Evolutionary conservation across 1,140 invertebrate species (phyloP).

Genomic region (Bactericera cockerelli): DNA sequence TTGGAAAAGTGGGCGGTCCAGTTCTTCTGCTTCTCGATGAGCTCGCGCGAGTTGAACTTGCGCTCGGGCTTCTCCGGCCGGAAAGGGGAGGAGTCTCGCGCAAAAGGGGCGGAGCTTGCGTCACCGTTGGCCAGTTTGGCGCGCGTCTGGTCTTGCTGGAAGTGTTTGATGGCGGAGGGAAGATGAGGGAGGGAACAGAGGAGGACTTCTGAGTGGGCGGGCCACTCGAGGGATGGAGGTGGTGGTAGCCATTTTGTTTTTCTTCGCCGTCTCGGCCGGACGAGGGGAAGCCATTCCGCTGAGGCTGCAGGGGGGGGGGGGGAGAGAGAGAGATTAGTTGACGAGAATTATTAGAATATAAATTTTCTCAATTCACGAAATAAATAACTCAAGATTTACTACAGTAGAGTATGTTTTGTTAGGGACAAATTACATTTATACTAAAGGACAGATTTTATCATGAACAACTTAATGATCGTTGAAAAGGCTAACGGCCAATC

Average conservation of each 20-base stretch:
- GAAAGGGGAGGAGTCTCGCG: slow-evolving; percentile 23
- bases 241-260: background rate
- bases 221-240: background rate
- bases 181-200: background rate
- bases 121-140: too few relatives aligned
- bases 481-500: too few relatives aligned
- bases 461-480: too few relatives aligned
- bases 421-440: too few relatives aligned
- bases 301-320: slow-evolving; percentile 2
- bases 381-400: too few relatives aligned
- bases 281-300: background rate
- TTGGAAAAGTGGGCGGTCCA: slow-evolving; percentile 81
- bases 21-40: slow-evolving; percentile 78
- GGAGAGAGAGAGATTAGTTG: background rate
- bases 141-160: slow-evolving; percentile 7
- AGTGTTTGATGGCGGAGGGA: slow-evolving; percentile 3
- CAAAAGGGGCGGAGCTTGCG: too few relatives aligned
- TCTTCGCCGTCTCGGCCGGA: background rate
- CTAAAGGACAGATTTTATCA: too few relatives aligned
- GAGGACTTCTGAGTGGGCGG: background rate
- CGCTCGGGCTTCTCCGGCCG: slow-evolving; percentile 63
- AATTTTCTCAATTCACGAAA: too few relatives aligned
- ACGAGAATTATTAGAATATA: background rate
- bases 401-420: too few relatives aligned
- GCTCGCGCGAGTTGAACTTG: slow-evolving; percentile 63